These are phyloP conservation scores for Apamea sordens DNA, from an alignment of 2,888 invertebrate species.

Conservation along the genomic window DNA sequence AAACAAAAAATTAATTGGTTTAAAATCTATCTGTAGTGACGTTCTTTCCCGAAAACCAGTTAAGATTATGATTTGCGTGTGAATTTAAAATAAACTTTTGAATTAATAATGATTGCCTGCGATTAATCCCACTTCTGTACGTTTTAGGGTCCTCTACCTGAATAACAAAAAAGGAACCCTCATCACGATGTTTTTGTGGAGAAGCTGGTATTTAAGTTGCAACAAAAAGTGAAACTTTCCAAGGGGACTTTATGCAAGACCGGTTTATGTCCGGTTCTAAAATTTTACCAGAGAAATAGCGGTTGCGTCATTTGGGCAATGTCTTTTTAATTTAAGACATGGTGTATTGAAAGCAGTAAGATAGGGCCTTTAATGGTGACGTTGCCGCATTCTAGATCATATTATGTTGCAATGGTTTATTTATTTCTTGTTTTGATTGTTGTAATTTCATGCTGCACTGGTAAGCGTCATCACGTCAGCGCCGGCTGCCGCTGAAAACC, in stretches of 20 bases:
- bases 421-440: no score
- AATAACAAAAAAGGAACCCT: conserved; percentile 21
- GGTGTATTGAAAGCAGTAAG: background rate
- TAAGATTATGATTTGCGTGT: background rate
- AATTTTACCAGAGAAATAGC: background rate
- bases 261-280: background rate
- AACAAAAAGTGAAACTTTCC: background rate
- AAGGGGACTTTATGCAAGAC: background rate
- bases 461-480: no score
- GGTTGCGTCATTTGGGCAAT: background rate
- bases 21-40: background rate
- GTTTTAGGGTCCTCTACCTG: conserved; percentile 13
- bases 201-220: background rate
- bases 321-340: background rate
- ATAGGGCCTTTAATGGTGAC: background rate
- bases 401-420: no score
- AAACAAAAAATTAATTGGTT: background rate
- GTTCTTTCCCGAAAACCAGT: conserved; percentile 1
- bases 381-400: background rate
- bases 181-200: conserved; percentile 17
- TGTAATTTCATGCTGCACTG: no score
- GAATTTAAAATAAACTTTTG: background rate
- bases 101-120: background rate
- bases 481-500: no score
- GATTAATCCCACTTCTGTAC: background rate